phyloP scores from a whole-genome alignment of 2,888 invertebrate species.

The Pherbina coryleti region DNA sequence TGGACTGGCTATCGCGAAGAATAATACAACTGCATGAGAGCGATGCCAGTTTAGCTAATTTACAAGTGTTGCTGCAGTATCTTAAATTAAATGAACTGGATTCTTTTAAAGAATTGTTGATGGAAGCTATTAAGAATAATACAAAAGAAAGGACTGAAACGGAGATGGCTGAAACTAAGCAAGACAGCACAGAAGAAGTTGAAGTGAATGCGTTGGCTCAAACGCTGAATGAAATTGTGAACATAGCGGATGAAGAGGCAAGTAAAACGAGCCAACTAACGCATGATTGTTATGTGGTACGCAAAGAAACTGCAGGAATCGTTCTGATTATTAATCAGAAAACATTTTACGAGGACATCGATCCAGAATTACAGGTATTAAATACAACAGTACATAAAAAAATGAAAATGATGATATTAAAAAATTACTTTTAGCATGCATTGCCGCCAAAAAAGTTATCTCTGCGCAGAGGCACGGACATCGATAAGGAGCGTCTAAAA shows the following conservation, averaged over 20 bases:
- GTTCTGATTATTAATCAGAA: conserved; percentile 66
- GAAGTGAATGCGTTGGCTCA: neutral
- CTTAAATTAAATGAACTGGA: conserved; percentile 61
- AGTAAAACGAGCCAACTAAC: neutral
- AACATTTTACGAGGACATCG: conserved; percentile 55
- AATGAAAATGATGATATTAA: neutral
- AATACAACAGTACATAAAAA: neutral
- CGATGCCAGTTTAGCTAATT: conserved; percentile 53
- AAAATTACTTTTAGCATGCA: conserved; percentile 49
- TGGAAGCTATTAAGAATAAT: conserved; percentile 54
- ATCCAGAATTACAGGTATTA: conserved; percentile 55
- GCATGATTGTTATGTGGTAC: conserved; percentile 53
- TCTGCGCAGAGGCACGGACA: conserved; percentile 61
- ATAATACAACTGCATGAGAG: conserved; percentile 53
- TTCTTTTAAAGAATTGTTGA: conserved; percentile 53
- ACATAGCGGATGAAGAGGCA: neutral
- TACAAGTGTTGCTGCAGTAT: conserved; percentile 59
- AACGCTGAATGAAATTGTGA: conserved; percentile 12
- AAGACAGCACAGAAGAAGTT: conserved; percentile 34
- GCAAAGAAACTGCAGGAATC: conserved; percentile 58
- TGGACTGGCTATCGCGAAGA: conserved; percentile 62
- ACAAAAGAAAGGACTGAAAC: conserved; percentile 2
- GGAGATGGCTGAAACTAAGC: neutral
- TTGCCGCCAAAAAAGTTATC: conserved; percentile 52
- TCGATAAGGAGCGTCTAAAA: conserved; percentile 55